phyloP scores from a whole-genome alignment of 2,797 vertebrate species.

The Catamblyrhynchus diadema region DNA sequence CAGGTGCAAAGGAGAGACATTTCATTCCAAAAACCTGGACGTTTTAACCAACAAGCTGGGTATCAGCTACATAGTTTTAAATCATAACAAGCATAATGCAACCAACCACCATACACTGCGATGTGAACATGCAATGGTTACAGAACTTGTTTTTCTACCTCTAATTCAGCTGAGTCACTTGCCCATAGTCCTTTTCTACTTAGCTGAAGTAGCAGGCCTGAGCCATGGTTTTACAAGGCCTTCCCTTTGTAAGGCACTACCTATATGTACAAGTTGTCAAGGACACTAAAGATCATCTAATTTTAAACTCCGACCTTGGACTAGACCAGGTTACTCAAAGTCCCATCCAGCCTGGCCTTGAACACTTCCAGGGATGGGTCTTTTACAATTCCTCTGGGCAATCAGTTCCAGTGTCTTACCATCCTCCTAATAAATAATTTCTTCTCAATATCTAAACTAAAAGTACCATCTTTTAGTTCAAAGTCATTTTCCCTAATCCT shows the following conservation, averaged over 20 bases:
- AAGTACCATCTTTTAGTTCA: neutral
- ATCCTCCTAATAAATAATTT: neutral
- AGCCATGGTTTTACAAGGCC: neutral
- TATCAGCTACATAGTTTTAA: neutral
- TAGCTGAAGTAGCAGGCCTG: neutral
- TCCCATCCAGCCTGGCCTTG: neutral
- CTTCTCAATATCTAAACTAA: neutral
- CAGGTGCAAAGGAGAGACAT: neutral
- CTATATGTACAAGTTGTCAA: neutral
- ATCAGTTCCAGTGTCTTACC: neutral
- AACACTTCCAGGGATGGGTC: fast-evolving
- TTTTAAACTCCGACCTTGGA: neutral
- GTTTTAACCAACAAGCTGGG: too few relatives aligned
- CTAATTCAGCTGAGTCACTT: neutral
- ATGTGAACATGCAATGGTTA: fast-evolving
- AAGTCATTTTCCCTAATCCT: too few relatives aligned
- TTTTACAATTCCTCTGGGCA: neutral
- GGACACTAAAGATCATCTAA: neutral
- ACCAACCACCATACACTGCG: fast-evolving
- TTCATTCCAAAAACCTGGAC: neutral
- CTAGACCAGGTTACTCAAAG: neutral
- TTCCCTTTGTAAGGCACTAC: neutral
- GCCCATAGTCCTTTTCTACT: neutral
- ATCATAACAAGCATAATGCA: neutral
- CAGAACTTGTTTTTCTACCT: neutral